Percentiles rank a stretch among this genome's conserved stretches.
Conservation (phyloP, 1,140 invertebrate genomes). For the Solenopsis invicta region DNA sequence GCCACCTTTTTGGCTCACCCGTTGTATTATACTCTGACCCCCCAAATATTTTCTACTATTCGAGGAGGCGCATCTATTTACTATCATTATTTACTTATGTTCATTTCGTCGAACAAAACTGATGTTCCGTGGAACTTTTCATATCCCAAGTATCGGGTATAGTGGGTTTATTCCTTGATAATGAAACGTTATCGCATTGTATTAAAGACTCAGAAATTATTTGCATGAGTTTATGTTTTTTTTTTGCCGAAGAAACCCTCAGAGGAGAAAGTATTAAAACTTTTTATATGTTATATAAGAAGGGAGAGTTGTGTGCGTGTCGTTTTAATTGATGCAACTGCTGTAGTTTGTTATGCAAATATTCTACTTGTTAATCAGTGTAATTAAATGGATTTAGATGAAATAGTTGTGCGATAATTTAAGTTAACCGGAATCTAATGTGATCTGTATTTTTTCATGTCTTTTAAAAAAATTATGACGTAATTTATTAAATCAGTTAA, state of each 20-base stretch:
- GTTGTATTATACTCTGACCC: constrained; percentile 93
- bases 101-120: constrained; percentile 83
- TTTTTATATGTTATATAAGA: constrained; percentile 21
- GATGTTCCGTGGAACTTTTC: constrained; percentile 77
- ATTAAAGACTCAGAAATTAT: constrained; percentile 81
- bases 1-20: constrained; percentile 91
- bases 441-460: constrained; percentile 28
- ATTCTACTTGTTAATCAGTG: constrained; percentile 18
- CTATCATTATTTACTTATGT: constrained; percentile 80
- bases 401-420: neutral
- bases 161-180: constrained; percentile 83
- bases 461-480: neutral
- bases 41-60: constrained; percentile 77
- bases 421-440: constrained; percentile 1
- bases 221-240: constrained; percentile 75
- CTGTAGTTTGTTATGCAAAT: neutral
- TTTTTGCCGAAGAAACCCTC: constrained; percentile 75
- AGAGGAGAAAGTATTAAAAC: constrained; percentile 75
- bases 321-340: constrained; percentile 19
- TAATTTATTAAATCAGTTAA: constrained; percentile 37
- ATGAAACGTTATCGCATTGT: constrained; percentile 67
- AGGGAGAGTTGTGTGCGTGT: neutral
- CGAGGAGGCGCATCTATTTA: constrained; percentile 81
- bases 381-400: constrained; percentile 20
- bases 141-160: constrained; percentile 67